Base-by-base conservation (phyloP, 2,113 vertebrate genomes). In the Caranx melampygus region DNA sequence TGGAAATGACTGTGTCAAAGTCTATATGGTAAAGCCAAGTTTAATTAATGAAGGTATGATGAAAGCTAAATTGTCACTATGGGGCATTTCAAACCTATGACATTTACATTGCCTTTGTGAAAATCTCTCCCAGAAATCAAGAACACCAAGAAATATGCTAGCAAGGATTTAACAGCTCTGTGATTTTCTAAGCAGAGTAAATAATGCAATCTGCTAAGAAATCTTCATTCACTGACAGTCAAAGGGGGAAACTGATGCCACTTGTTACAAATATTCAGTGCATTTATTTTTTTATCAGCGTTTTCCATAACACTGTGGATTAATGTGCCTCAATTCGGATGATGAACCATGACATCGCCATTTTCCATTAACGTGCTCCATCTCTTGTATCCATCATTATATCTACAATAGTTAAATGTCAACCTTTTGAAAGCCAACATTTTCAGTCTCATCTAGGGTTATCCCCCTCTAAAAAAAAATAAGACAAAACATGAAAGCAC, bases 321-420 rank as follows among this genome's bases (percentile, higher is more conserved):
- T 92, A 93, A 92, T 90, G 82, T 72, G 65, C 72, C 89, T 89
- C 88, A 87, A 75, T 93, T 92, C 49, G 18, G 78, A 88, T 88
- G 92, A 92, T 89, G 90, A 93, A 88, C 86, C 86, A 66, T 92
- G 87, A 91, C 88, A 87, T 87, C 65, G 69, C 93, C 66, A 88
- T 91, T 95, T 93, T 89, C 88, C 81, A 89, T 91, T 91, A 91
- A 90, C 80, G 58, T 79, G 81, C 88, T 83, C 79, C 87, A 83
- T 90, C 84, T 87, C 82, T 74, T 83, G 82, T 85, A 94, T 92
- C 92, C 76, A 82, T 87, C 81, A 83, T 88, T 87, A 89, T 64
- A 90, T 90, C 88, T 89, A 84, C 84, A 89, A 86, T 82, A 82
- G 91, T 84, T 92, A 92, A 95, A 93, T 93, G 92, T 91, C 92